Evolutionary conservation across 2,888 invertebrate genomes (phyloP), one percentile per base, ranked within the genome.

Genomic region (Diarsia brunnea): DNA sequence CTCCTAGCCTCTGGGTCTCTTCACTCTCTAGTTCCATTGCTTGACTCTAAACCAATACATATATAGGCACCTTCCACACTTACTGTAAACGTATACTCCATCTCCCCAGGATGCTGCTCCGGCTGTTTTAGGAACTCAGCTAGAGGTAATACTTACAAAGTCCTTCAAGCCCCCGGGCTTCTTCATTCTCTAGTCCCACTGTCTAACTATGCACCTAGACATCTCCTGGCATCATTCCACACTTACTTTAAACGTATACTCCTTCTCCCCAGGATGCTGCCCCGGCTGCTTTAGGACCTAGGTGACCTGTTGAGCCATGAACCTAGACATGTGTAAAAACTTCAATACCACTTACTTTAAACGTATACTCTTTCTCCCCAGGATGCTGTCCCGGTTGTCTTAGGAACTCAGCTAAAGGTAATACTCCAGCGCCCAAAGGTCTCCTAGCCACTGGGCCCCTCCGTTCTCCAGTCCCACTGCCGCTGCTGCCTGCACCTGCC

Each of bases 371-470:
- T 75, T 98, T 97, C 91, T 98, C 98, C 80, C 98, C 97, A 70
- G 98, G 97, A 87, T 97, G 97, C 58, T 93, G 93, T 0, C 91
- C 93, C 16, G 97, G 97, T 77, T 97, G 97, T 63, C 96, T 92
- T n/a, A 97, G 93, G 89, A 98, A 97, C 81, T 98, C 98, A 0
- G 97, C 97, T 49, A 99, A 95, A 27, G 98, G 97, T 79, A 98
- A 95, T 0, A 98, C 98, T 4, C 98, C 99, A 60, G 99, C 98
- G 0, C 99, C 99, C 89, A 98, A 98, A 0, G 99, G 99, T 80
- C 99, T 96, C 78, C 98, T 97, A 74, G 98, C 98, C 12, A 96
- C 94, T 0, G 96, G 96, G 0, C 95, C 96, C 84, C 95, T 87
- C 82, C 96, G 79, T 92, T 95, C 93, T 60, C 97, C 97, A 2